These are phyloP conservation scores for Henricia sp. DNA, from an alignment of 53 echinoderm and acorn worm genomes.

Conservation along the genomic window DNA sequence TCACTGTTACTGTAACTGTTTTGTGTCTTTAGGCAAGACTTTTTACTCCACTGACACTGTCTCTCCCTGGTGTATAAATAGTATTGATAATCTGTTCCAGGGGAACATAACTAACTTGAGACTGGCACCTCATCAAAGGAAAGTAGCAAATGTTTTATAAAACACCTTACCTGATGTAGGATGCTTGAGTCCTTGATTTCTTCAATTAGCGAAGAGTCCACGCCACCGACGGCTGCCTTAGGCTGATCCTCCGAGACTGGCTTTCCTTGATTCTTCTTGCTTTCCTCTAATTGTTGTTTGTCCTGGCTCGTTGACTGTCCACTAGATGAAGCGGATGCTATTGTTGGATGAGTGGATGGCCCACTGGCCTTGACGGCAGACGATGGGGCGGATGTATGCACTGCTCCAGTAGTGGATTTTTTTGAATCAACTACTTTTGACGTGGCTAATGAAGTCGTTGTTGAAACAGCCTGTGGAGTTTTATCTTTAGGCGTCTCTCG, in stretches of 20 bases:
- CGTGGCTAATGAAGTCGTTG: too few relatives aligned
- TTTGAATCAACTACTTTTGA: neutral
- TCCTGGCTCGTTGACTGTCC: too few relatives aligned
- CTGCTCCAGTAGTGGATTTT: neutral
- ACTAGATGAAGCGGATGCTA: neutral
- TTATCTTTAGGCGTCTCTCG: too few relatives aligned
- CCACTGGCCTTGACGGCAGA: neutral
- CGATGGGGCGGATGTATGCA: neutral
- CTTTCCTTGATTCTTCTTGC: neutral
- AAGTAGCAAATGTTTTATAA: neutral
- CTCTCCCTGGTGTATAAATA: neutral
- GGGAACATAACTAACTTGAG: neutral
- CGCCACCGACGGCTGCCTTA: neutral
- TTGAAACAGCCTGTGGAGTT: too few relatives aligned
- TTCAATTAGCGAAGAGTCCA: neutral
- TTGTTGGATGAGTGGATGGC: neutral
- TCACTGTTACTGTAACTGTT: too few relatives aligned
- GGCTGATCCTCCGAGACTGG: neutral
- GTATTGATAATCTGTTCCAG: too few relatives aligned
- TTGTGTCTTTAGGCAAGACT: too few relatives aligned
- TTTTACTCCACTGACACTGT: too few relatives aligned
- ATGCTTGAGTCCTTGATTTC: slow-evolving; percentile 17
- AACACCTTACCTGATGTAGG: slow-evolving; percentile 30
- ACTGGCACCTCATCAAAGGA: neutral
- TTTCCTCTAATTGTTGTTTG: neutral